Conservation (phyloP, 2,888 invertebrate species). For the Dolichopus griseipennis region DNA sequence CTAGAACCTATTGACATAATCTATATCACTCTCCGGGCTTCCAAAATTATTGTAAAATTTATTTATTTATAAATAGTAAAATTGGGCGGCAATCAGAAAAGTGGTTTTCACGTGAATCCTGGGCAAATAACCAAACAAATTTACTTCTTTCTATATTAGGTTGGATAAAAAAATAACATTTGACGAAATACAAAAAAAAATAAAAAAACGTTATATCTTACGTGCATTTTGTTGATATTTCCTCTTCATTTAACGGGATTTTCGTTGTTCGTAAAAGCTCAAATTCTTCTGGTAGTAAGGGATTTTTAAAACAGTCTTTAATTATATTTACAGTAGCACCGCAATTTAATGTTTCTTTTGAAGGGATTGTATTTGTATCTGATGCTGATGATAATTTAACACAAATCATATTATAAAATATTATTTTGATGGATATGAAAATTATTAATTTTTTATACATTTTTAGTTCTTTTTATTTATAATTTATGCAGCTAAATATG, state of each 20-base stretch:
- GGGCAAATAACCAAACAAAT: too few relatives aligned
- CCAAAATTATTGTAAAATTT: too few relatives aligned
- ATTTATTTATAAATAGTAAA: too few relatives aligned
- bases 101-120: too few relatives aligned
- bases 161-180: too few relatives aligned
- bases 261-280: constrained; percentile 37
- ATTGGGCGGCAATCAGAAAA: too few relatives aligned
- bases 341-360: constrained; percentile 26
- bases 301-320: constrained; percentile 38
- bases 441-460: neutral
- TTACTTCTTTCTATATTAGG: too few relatives aligned
- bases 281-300: constrained; percentile 35
- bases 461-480: neutral
- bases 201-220: constrained; percentile 25
- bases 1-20: too few relatives aligned
- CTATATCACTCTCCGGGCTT: too few relatives aligned
- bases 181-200: too few relatives aligned
- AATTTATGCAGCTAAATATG: too few relatives aligned
- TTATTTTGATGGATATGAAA: neutral
- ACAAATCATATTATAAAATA: neutral
- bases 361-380: neutral
- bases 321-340: constrained; percentile 37
- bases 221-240: constrained; percentile 40
- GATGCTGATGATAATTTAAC: neutral
- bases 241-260: constrained; percentile 35